Conservation (phyloP, 2,888 invertebrate genomes). For the Anoplius nigerrimus region DNA sequence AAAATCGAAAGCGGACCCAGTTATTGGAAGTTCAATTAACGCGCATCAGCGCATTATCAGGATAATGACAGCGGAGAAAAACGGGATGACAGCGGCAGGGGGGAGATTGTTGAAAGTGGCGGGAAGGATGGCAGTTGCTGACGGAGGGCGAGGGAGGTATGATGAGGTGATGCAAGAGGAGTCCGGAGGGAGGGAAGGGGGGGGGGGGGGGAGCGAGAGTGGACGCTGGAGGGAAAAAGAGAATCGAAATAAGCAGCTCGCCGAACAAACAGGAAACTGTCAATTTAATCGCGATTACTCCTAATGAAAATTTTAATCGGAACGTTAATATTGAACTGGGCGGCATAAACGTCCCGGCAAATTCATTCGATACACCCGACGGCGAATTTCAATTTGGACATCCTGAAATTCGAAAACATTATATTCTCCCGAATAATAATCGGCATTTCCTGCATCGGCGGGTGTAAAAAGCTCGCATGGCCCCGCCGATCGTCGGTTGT, state of each 20-base stretch:
- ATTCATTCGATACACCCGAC: slow-evolving; percentile 1
- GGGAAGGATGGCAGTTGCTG: too few relatives aligned
- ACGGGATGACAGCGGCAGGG: too few relatives aligned
- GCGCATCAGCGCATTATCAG: too few relatives aligned
- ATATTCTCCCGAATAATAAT: slow-evolving; percentile 47
- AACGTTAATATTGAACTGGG: slow-evolving; percentile 6
- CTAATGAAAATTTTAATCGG: slow-evolving; percentile 7
- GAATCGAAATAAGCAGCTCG: neutral
- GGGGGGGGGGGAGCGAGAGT: neutral
- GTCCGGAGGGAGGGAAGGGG: neutral
- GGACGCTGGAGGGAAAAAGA: neutral
- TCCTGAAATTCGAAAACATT: slow-evolving; percentile 41
- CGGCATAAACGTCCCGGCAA: neutral
- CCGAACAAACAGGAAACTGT: neutral
- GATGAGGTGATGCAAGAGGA: too few relatives aligned
- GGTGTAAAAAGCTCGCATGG: slow-evolving; percentile 55
- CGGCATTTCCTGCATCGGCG: slow-evolving; percentile 40
- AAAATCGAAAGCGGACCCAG: too few relatives aligned
- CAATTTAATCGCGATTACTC: slow-evolving; percentile 6
- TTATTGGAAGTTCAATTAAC: too few relatives aligned
- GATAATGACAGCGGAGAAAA: too few relatives aligned
- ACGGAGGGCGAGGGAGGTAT: neutral
- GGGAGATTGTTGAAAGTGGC: too few relatives aligned
- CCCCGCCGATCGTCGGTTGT: slow-evolving; percentile 33
- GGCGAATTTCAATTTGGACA: slow-evolving; percentile 13